Base-by-base conservation (phyloP, 1,140 invertebrate species). In the Gryon sp. region DNA sequence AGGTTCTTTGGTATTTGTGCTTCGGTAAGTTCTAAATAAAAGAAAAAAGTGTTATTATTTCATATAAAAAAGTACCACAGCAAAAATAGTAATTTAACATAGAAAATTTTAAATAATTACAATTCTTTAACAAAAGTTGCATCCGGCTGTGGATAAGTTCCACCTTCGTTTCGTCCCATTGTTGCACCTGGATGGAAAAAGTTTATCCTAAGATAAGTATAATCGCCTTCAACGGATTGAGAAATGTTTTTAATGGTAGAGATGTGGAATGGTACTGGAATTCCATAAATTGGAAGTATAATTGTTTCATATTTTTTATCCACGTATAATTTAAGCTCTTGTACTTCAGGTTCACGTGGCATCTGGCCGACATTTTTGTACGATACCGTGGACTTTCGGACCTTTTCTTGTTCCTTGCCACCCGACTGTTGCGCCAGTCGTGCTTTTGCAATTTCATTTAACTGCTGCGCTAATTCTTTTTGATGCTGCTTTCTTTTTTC, bases 231-330 rank as follows among this genome's bases (percentile, higher is more conserved):
- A 12, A 99, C 96, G 0, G 96, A 98, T 84, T 98, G 97, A 16
- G 97, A 98, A 82, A 99, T 98, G 86, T 99, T 99, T 90, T 99
- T 99, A 41, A 99, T 97, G 2, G 97, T 99, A 0, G 97, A 98
- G 86, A 99, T 99, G 85, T 99, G 98, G 87, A 99, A 99, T 55
- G 98, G 98, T 69, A 98, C 96, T 4, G 97, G 95, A 34, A 97
- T 91, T 46, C 98, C 98, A 90, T 97, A 99, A 76, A 99, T 93
- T 0, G 98, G 98, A 63, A 99, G 87, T 62, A 99, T 98, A 8
- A 99, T 94, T 7, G 97, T 99, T 90, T 99, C 98, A 86, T 98
- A 98, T 88, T 98, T 98, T 82, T 95, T 95, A 89, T 99, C 97
- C 95, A 99, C 98, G 91, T 93, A 99, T 41, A 99, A 91, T 86